Conservation (phyloP, 1,140 invertebrate genomes). For the Bombus pascuorum region DNA sequence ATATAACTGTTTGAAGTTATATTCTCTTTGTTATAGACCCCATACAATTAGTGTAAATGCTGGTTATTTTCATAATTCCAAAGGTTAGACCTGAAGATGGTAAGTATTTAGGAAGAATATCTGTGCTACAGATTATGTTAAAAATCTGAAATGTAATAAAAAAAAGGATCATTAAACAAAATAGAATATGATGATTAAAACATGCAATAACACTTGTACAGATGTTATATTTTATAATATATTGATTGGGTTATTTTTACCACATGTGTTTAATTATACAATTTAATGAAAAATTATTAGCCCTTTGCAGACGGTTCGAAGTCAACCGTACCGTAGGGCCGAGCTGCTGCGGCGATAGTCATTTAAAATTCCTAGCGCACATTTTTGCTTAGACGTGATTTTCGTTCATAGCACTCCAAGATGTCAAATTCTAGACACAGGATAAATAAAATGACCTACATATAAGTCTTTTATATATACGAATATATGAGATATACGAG, state of each 20-base stretch:
- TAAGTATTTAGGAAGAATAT: conserved; percentile 80
- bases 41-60: conserved; percentile 82
- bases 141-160: conserved; percentile 33
- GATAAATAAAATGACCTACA: too few species aligned
- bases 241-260: not conserved
- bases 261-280: not conserved
- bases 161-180: not conserved
- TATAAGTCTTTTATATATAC: too few species aligned
- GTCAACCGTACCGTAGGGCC: too few species aligned
- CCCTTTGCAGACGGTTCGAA: too few species aligned
- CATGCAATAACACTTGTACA: not conserved
- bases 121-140: conserved; percentile 64
- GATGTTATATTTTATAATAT: not conserved
- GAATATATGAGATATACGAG: too few species aligned
- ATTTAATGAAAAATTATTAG: not conserved
- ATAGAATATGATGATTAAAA: not conserved
- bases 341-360: too few species aligned
- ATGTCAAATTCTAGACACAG: too few species aligned
- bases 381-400: too few species aligned
- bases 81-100: conserved; percentile 79
- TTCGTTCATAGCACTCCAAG: too few species aligned
- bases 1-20: conserved; percentile 78
- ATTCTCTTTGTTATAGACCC: conserved; percentile 83
- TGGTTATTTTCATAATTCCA: conserved; percentile 82
- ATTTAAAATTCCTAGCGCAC: too few species aligned